phyloP scores from a whole-genome alignment of 2,797 vertebrate species.

The Esox lucius region DNA sequence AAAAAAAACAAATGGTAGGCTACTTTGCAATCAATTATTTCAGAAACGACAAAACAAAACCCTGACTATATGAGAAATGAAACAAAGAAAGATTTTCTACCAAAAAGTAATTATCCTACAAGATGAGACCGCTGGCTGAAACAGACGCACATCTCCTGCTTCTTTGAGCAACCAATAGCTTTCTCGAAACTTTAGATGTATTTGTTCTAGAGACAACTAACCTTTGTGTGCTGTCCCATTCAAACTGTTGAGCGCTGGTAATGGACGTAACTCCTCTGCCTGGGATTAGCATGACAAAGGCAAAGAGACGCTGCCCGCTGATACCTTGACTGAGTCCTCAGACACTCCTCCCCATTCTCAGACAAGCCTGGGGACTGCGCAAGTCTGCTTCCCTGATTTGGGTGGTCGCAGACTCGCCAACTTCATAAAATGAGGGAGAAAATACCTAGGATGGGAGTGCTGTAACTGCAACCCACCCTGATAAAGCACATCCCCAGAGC shows the following conservation, averaged over 20 bases:
- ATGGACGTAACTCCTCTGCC: conserved; percentile 28
- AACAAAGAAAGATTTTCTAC: background rate
- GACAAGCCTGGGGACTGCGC: conserved; percentile 21
- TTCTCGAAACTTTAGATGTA: conserved; percentile 4
- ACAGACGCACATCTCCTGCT: background rate
- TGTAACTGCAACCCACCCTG: conserved; percentile 4
- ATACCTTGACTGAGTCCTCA: conserved; percentile 48
- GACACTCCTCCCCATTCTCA: conserved; percentile 50
- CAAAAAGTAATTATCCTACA: background rate
- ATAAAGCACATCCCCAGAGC: background rate
- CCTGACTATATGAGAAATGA: background rate
- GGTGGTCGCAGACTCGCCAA: conserved; percentile 22
- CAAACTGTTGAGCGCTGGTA: conserved; percentile 42
- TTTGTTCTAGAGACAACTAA: conserved; percentile 46
- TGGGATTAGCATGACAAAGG: conserved; percentile 72
- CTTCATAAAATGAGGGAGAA: conserved; percentile 1
- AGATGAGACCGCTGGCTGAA: background rate
- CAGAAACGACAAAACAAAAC: background rate
- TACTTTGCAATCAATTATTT: background rate
- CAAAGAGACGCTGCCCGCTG: conserved; percentile 49
- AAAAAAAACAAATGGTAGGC: background rate
- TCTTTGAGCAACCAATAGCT: background rate
- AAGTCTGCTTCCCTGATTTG: conserved; percentile 12
- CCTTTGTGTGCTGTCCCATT: conserved; percentile 56
- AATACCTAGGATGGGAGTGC: background rate